Conservation (phyloP, 2,797 vertebrate genomes). For the Microhierax caerulescens region DNA sequence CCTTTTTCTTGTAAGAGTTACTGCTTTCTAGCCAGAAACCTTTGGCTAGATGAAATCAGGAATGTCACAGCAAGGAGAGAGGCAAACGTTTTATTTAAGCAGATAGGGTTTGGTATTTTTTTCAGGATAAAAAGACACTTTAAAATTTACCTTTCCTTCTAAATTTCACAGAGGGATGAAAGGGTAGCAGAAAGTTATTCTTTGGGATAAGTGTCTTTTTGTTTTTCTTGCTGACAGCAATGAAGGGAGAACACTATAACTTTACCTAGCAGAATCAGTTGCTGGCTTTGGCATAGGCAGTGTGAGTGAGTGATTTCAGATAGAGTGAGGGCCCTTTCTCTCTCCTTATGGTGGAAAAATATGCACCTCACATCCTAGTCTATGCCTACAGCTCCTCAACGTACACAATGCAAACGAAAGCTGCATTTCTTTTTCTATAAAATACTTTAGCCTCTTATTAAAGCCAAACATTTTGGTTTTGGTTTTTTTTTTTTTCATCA, state of each 20-base stretch:
- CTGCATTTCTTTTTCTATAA: not conserved
- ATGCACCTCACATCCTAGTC: not conserved
- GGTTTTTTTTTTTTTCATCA: not conserved
- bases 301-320: not conserved
- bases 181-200: not conserved
- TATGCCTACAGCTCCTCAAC: not conserved
- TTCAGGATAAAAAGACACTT: not conserved
- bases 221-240: not conserved
- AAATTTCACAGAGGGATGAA: not conserved
- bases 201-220: not conserved
- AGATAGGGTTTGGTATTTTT: too few relatives aligned
- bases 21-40: slow-evolving; percentile 32
- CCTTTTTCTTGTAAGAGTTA: slow-evolving; percentile 40
- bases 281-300: not conserved
- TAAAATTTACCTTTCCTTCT: not conserved
- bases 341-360: not conserved
- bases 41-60: not conserved
- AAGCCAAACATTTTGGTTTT: not conserved
- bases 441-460: not conserved
- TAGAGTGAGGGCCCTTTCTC: not conserved
- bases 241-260: too few relatives aligned
- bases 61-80: slow-evolving; percentile 18
- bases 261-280: not conserved
- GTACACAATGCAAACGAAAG: not conserved
- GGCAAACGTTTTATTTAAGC: not conserved